Evolutionary conservation across 1,140 invertebrate genomes (phyloP), one percentile per base, ranked within the genome.

Genomic region (Batillaria attramentaria): DNA sequence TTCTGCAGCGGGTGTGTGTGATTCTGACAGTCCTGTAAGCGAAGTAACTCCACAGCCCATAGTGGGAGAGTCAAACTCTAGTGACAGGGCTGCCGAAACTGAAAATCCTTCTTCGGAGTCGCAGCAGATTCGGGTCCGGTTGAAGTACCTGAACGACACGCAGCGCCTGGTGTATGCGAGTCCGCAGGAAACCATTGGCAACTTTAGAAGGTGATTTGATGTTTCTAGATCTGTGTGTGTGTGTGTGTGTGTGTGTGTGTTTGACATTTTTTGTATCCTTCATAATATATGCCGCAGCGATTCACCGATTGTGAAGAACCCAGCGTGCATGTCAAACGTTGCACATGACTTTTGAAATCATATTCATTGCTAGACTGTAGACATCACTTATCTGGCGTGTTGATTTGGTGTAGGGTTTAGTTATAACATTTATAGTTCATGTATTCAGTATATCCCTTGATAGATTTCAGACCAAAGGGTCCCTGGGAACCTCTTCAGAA

Each of bases 141-240:
- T 97, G 3, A 97, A 96, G 89, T 97, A 95, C 87, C 93, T 97
- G 50, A 96, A 97, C 89, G 96, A 97, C 86, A 95, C 96, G 65
- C 93, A 95, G 81, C 95, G 95, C 90, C 88, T 95, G 75, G 96
- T 97, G 0, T 94, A 94, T 85, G 95, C 95, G 4, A 94, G 93
- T 79, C 92, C 95, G 39, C 92, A 94, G 80, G 95, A 96, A 88
- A 92, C 93, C 77, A 91, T 98, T 79, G 95, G 94, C 73, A 94
- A 96, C 90, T 98, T 98, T 91, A 97, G 96, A 94, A 95, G 94
- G 96, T 97, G 6, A 35, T 66, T 0, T 1, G 6, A 31, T 20
- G 37, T 39, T 16, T 41, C 16, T 69, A 41, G 10, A 33, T 41
- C 8, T 69, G 37, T 68, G 37, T 68, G 37, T 68, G 62, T 65